A percentile compares a stretch with the other conserved stretches of the same genome.
These are phyloP conservation scores for Papilio aristodemus DNA, from an alignment of 1,140 invertebrate species.

Conservation along the genomic window DNA sequence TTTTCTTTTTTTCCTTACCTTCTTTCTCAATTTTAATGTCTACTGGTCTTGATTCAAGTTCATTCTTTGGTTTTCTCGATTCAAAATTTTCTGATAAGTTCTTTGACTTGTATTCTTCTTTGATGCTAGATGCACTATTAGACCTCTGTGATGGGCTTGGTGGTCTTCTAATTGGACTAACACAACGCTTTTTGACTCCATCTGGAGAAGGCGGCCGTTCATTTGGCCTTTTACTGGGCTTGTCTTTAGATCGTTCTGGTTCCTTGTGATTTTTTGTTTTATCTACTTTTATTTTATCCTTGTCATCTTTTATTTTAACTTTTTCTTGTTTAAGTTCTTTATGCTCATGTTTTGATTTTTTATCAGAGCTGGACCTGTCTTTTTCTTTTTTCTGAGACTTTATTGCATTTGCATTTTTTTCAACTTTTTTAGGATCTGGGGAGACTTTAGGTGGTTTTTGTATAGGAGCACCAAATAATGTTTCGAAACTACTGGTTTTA, in stretches of 20 bases:
- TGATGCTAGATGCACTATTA: conserved; percentile 72
- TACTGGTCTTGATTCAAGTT: conserved; percentile 64
- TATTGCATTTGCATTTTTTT: conserved; percentile 76
- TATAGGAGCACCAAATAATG: conserved; percentile 90
- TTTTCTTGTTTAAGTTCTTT: conserved; percentile 81
- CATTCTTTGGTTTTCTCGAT: conserved; percentile 68
- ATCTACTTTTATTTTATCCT: conserved; percentile 83
- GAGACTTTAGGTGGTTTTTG: conserved; percentile 85
- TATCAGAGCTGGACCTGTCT: conserved; percentile 78
- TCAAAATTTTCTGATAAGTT: conserved; percentile 70
- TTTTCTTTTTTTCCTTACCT: conserved; percentile 77
- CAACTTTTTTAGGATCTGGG: conserved; percentile 84
- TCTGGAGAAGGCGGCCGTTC: conserved; percentile 77
- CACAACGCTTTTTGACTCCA: conserved; percentile 81
- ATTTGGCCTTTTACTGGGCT: conserved; percentile 74
- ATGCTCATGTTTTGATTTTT: conserved; percentile 82
- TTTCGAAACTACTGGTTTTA: conserved; percentile 85
- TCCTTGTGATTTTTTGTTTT: conserved; percentile 84
- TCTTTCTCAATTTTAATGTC: conserved; percentile 68
- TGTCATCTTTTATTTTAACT: conserved; percentile 81
- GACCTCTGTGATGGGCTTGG: conserved; percentile 70
- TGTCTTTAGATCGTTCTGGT: conserved; percentile 82
- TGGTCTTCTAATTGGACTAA: conserved; percentile 79
- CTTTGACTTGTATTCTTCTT: conserved; percentile 77
- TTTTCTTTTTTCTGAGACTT: conserved; percentile 85